Base-by-base conservation (phyloP, 2,888 invertebrate genomes). In the Timema cristinae region DNA sequence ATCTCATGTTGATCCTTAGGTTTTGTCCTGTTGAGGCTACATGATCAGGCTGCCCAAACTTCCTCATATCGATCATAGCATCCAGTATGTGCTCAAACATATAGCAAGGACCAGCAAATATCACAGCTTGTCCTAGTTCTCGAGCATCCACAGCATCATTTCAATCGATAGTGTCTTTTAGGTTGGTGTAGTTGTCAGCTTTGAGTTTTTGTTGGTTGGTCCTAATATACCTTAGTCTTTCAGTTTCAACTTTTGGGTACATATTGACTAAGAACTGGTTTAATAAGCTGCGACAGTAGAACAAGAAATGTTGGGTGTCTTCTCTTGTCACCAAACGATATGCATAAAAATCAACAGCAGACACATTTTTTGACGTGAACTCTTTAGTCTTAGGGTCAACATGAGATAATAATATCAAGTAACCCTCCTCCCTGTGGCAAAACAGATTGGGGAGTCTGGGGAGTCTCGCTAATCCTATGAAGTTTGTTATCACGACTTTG, bases 31-130 rank as follows among this genome's bases (percentile, higher is more conserved):
- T n/a, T 51, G 73, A 48, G 80, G 75, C 80, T 81, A 66, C 78
- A 79, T 11, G 81, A 73, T 81, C 79, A 16, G 81, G 80, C 50
- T 76, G 72, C 0, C 82, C 82, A 77, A 76, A 81, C 59, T 78
- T 73, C 47, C 77, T 59, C 7, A 82, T 81, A 72, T 79, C 81
- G 7, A 79, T 75, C 77, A 80, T 77, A 6, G 79, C 81, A 76
- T 82, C 81, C 75, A 81, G 79, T 8, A 77, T 77, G 50, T 77
- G 73, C 75, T 81, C 78, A 68, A 32, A 1, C 32, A 32, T 32
- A 32, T 32, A 32, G 4, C 32, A 4, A 4, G 32, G 32, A 32
- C 32, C 77, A 13, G 81, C 81, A 6, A 74, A 71, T 70, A 79
- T 76, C 7, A 76, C 73, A 16, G 71, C 68, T 73, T 72, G 71